phyloP scores from a whole-genome alignment of 1,140 invertebrate genomes.

The Lutraria rhynchaena region DNA sequence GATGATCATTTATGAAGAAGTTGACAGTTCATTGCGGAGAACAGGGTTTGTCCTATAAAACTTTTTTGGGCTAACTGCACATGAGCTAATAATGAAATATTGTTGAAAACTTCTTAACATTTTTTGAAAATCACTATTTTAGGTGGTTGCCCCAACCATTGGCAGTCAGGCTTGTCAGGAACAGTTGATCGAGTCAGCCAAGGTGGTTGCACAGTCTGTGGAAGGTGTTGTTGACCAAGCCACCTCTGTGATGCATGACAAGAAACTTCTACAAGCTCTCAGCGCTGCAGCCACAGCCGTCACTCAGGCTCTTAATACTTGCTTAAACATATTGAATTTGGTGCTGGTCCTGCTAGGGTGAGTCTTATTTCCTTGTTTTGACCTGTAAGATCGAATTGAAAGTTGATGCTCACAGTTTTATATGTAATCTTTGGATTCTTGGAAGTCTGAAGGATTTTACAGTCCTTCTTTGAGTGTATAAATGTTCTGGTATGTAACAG shows the following conservation, averaged over 20 bases:
- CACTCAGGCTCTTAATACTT: conserved; percentile 94
- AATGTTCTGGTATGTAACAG: no score
- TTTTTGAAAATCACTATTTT: conserved; percentile 3
- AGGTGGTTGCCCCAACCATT: conserved; percentile 88
- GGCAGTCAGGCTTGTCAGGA: conserved; percentile 96
- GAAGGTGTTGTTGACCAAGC: conserved; percentile 94
- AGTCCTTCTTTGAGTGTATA: no score
- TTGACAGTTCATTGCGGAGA: no score
- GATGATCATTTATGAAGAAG: no score
- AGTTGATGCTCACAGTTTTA: no score
- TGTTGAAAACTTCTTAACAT: background rate
- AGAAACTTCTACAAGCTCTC: conserved; percentile 89
- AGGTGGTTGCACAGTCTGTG: conserved; percentile 96
- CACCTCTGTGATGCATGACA: conserved; percentile 85
- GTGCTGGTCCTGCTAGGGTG: conserved; percentile 75
- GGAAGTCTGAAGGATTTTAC: no score
- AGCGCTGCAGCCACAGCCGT: conserved; percentile 93
- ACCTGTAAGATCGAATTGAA: no score
- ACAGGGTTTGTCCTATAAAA: background rate
- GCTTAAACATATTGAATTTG: conserved; percentile 92
- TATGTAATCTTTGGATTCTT: no score
- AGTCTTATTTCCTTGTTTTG: conserved; percentile 25
- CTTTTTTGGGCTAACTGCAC: no score
- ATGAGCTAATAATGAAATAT: background rate
- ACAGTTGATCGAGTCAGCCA: conserved; percentile 95